A percentile compares a stretch with the other conserved stretches of the same genome.
Evolutionary conservation across 1,140 invertebrate species (phyloP).

Genomic region (Alviniconcha marisindica): DNA sequence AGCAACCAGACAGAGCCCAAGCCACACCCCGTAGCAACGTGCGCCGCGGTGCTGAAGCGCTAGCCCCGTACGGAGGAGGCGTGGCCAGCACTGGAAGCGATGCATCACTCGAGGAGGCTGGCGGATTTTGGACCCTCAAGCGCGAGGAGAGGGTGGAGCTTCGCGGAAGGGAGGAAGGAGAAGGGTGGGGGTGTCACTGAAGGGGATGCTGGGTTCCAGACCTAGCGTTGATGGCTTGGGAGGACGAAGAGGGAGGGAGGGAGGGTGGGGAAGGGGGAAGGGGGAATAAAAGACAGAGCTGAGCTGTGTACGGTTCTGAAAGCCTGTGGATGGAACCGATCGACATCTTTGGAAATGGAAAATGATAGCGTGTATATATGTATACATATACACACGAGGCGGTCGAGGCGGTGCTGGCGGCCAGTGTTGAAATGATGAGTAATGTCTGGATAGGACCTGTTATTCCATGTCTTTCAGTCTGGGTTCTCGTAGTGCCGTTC

Average conservation of each 20-base stretch:
- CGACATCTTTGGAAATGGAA: too few species aligned
- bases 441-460: too few species aligned
- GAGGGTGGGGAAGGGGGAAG: background rate
- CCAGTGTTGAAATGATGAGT: too few species aligned
- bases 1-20: background rate
- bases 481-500: too few species aligned
- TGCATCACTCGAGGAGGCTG: too few species aligned
- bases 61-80: background rate
- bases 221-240: background rate
- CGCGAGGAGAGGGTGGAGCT: too few species aligned
- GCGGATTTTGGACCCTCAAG: too few species aligned
- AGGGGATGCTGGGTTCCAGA: background rate
- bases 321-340: background rate
- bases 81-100: background rate
- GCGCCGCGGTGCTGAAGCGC: too few species aligned
- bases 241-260: background rate
- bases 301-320: background rate
- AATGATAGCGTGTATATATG: too few species aligned
- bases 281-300: background rate
- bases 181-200: background rate
- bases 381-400: too few species aligned
- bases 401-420: background rate
- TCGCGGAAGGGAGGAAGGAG: background rate
- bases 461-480: too few species aligned
- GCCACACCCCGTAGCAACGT: conserved; percentile 21